Percentiles rank a stretch among this genome's conserved stretches.
Evolutionary conservation across 2,888 invertebrate genomes (phyloP).

Genomic region (Boloria selene): DNA sequence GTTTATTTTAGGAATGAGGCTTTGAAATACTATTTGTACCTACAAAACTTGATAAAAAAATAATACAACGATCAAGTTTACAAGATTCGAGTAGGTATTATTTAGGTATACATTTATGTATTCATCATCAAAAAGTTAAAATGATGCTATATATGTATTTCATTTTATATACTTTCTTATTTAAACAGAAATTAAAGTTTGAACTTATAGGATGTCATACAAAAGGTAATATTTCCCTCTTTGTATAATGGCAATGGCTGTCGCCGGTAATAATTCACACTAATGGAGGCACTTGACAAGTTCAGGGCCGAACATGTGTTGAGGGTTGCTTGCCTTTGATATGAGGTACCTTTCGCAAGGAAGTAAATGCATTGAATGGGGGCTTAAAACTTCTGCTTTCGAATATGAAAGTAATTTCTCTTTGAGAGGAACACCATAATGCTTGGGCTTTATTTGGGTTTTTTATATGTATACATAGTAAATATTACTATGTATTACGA

Average conservation of each 20-base stretch:
- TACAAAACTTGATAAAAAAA: too few species aligned
- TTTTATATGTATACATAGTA: too few species aligned
- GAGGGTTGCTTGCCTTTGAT: slow-evolving; percentile 24
- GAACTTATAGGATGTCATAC: neutral
- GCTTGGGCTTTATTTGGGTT: too few species aligned
- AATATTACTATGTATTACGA: too few species aligned
- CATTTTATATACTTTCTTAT: too few species aligned
- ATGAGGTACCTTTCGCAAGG: slow-evolving; percentile 2
- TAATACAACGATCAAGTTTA: too few species aligned
- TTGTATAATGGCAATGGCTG: slow-evolving; percentile 5
- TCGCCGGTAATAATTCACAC: slow-evolving; percentile 24
- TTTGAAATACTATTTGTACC: too few species aligned
- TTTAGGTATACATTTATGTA: too few species aligned
- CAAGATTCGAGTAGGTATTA: too few species aligned
- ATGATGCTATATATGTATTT: too few species aligned
- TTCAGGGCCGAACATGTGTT: slow-evolving; percentile 30
- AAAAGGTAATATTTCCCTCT: slow-evolving; percentile 12
- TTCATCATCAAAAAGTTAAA: too few species aligned
- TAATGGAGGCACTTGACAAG: slow-evolving; percentile 34
- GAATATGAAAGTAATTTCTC: neutral
- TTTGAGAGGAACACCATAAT: neutral
- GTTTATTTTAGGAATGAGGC: too few species aligned
- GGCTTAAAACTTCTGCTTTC: neutral
- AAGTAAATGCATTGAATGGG: slow-evolving; percentile 2
- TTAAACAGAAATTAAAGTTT: neutral